Percentiles rank a stretch among this genome's conserved stretches.
phyloP scores from a whole-genome alignment of 2,113 vertebrate genomes.

The Panthera tigris region DNA sequence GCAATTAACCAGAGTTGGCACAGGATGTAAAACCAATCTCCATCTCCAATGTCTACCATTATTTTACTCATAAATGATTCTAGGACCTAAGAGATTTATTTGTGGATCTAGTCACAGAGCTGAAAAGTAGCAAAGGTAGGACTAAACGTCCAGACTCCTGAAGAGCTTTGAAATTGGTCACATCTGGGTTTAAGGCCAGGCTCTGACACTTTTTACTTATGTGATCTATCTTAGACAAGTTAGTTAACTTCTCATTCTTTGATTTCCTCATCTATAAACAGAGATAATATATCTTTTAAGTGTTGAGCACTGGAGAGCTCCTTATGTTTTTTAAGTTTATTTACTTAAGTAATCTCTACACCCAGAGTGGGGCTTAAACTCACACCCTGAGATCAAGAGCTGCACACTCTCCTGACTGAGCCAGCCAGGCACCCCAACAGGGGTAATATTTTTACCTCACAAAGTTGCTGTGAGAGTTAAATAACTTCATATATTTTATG shows the following conservation, averaged over 20 bases:
- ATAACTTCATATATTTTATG: accelerated
- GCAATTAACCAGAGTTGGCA: background rate
- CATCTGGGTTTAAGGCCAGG: background rate
- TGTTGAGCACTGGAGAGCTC: background rate
- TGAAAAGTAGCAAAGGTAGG: background rate
- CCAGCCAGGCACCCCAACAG: background rate
- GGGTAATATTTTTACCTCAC: background rate
- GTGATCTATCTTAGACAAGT: background rate
- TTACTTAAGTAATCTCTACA: background rate
- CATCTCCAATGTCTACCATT: background rate
- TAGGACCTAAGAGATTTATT: background rate
- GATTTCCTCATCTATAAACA: background rate
- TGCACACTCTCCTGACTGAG: background rate
- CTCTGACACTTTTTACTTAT: background rate
- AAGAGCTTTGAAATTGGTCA: background rate
- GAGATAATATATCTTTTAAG: background rate
- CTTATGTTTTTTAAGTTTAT: background rate
- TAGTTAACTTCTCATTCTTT: background rate
- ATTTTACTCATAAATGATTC: background rate
- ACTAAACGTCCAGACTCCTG: background rate
- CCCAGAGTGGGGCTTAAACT: background rate
- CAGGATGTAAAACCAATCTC: background rate
- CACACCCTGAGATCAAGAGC: background rate
- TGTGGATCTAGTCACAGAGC: background rate
- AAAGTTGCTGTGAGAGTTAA: background rate